Conservation (phyloP, 2,113 vertebrate genomes). For the Tauraco erythrolophus region DNA sequence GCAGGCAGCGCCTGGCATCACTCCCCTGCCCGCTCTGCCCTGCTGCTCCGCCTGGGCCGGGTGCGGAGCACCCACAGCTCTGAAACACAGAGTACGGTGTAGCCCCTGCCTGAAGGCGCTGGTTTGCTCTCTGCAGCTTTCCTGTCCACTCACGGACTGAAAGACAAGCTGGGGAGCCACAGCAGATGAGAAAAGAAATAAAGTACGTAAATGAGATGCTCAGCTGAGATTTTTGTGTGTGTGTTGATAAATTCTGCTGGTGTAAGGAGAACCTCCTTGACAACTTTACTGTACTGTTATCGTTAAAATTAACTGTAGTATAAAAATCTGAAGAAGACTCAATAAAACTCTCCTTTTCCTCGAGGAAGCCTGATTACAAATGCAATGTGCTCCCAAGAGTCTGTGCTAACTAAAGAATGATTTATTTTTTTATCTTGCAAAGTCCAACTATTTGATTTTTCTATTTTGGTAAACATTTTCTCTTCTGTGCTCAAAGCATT, state of each 20-base stretch:
- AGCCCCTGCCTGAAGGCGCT: not conserved
- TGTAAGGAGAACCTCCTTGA: not conserved
- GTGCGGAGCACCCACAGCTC: not conserved
- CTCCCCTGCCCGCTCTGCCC: not conserved
- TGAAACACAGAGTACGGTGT: not conserved
- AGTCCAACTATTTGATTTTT: not conserved
- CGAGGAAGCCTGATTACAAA: not conserved
- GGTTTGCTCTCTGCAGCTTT: not conserved
- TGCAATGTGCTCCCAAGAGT: not conserved
- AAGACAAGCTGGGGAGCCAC: not conserved
- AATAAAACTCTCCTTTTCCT: conserved; percentile 1
- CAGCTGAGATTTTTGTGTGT: not conserved
- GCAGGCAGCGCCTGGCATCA: not conserved
- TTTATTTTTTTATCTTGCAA: not conserved
- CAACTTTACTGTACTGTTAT: conserved; percentile 3
- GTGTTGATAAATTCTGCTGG: not conserved
- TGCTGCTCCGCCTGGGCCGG: not conserved
- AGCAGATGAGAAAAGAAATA: not conserved
- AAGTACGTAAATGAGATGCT: not conserved
- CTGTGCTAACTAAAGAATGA: not conserved
- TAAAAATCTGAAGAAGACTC: conserved; percentile 19
- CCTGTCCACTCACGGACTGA: not conserved
- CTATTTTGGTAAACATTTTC: not conserved
- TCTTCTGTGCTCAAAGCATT: not conserved
- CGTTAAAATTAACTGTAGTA: not conserved